Conservation (phyloP, 2,888 invertebrate genomes). For the Eretmocerus hayati region DNA sequence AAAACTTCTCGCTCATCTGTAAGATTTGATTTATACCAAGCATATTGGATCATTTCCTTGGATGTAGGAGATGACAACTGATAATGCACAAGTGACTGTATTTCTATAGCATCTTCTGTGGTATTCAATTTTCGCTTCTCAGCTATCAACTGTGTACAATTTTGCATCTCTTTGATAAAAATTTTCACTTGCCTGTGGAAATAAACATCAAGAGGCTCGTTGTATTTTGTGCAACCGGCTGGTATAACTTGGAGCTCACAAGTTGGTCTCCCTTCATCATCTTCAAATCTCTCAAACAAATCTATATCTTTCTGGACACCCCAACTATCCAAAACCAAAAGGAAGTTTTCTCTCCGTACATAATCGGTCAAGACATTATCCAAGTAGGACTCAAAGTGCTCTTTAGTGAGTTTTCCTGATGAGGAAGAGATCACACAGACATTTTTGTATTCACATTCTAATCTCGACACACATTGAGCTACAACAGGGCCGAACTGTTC, state of each 20-base stretch:
- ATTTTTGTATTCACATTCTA: constrained; percentile 5
- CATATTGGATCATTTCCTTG: constrained; percentile 3
- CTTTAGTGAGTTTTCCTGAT: constrained; percentile 16
- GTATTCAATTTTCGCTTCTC: background rate
- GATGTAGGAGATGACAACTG: constrained; percentile 6
- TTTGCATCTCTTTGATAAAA: constrained; percentile 8
- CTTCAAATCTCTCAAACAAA: background rate
- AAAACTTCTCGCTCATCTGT: background rate
- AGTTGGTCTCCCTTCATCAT: background rate
- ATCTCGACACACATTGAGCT: constrained; percentile 2
- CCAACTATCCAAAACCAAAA: constrained; percentile 8
- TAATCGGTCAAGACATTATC: background rate
- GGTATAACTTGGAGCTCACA: constrained; percentile 4
- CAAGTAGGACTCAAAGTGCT: background rate
- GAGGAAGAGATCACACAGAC: constrained; percentile 6
- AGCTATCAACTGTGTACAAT: background rate
- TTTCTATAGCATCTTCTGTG: constrained; percentile 2
- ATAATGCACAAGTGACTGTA: constrained; percentile 4
- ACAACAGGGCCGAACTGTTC: constrained; percentile 11
- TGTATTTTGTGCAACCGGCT: constrained; percentile 4
- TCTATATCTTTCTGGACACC: constrained; percentile 1
- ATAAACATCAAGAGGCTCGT: constrained; percentile 9
- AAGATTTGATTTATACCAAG: constrained; percentile 8
- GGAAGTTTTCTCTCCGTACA: constrained; percentile 1
- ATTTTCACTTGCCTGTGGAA: constrained; percentile 9